A percentile compares a stretch with the other conserved stretches of the same genome.
phyloP scores from a whole-genome alignment of 2,797 vertebrate species.

The Mus minutoides region DNA sequence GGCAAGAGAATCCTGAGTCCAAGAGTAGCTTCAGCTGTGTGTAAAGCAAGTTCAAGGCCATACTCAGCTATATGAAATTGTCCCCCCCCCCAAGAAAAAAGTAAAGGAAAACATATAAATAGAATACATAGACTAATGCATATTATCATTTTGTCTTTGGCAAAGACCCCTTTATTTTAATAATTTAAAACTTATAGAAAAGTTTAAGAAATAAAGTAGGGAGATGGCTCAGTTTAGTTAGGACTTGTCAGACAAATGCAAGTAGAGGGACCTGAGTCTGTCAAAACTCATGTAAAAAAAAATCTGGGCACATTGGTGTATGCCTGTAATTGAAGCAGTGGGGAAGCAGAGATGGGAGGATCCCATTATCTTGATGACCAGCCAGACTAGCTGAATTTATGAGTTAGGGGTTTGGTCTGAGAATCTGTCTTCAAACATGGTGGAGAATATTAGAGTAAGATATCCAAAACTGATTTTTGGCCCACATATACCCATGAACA shows the following conservation, averaged over 20 bases:
- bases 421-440: neutral
- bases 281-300: neutral
- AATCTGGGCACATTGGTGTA: neutral
- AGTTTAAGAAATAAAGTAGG: neutral
- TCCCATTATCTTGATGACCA: neutral
- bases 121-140: neutral
- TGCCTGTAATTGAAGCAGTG: neutral
- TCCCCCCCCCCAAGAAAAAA: neutral
- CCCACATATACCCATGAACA: neutral
- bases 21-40: neutral
- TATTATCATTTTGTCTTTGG: neutral
- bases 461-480: neutral
- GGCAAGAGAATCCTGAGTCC: neutral
- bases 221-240: neutral
- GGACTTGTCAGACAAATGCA: neutral
- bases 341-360: neutral
- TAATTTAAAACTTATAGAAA: conserved; percentile 24
- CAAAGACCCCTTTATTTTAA: neutral
- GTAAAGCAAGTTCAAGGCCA: neutral
- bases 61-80: neutral
- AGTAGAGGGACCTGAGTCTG: neutral
- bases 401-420: neutral
- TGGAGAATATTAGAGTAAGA: neutral
- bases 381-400: neutral
- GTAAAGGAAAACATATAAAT: neutral